These are phyloP conservation scores for Crotalus viridis DNA, from an alignment of 2,113 vertebrate genomes.

Conservation along the genomic window DNA sequence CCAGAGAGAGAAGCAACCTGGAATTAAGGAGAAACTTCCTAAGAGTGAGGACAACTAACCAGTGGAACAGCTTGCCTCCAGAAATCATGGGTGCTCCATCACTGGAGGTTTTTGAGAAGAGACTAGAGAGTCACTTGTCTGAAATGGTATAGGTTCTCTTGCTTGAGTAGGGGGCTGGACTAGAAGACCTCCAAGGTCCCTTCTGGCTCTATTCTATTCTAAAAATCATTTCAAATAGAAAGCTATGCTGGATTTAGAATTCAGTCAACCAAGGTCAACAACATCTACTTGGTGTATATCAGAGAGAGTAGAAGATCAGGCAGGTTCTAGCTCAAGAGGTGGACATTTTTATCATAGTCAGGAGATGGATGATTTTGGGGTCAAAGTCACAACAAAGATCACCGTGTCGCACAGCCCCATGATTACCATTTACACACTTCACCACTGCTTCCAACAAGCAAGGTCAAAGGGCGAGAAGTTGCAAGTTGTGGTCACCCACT, in stretches of 20 bases:
- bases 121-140: too few relatives aligned
- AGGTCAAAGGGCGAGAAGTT: not conserved
- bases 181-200: too few relatives aligned
- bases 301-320: not conserved
- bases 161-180: too few relatives aligned
- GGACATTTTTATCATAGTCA: not conserved
- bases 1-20: too few relatives aligned
- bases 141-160: too few relatives aligned
- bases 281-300: too few relatives aligned
- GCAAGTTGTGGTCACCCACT: not conserved
- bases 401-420: not conserved
- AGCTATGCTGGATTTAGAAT: not conserved
- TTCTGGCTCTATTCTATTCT: too few relatives aligned
- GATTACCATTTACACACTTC: not conserved
- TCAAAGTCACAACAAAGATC: not conserved
- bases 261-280: not conserved
- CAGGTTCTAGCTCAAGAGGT: not conserved
- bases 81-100: too few relatives aligned
- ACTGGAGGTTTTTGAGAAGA: too few relatives aligned
- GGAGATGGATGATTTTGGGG: not conserved
- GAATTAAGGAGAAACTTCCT: too few relatives aligned
- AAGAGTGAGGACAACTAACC: too few relatives aligned
- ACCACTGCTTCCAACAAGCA: not conserved
- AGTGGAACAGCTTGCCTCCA: too few relatives aligned
- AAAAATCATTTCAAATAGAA: not conserved